Base-by-base conservation (phyloP, 2,888 invertebrate species). In the Polydrusus tereticollis region DNA sequence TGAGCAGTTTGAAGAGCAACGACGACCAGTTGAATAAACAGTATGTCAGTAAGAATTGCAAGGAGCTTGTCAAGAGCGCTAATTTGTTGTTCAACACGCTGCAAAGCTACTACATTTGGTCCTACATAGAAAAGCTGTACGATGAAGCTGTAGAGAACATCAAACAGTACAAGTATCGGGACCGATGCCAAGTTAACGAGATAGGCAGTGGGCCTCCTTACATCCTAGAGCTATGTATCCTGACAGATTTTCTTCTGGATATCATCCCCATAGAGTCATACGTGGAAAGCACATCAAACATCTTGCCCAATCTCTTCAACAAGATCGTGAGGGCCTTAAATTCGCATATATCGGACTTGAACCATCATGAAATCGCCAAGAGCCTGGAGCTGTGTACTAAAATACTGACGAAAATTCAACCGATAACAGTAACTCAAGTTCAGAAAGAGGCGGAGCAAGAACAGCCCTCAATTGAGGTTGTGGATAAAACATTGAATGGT, bases 41-140 rank as follows among this genome's bases (percentile, higher is more conserved):
- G 41, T 85, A 85, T 69, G 80, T 85, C 7, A 79, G 82, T n/a
- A 83, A 85, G 67, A 86, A 87, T 76, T 87, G 88, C 66, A 88
- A 88, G 76, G 95, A 96, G 82, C 88, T 95, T 43, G 87, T 93
- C 12, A 95, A 95, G 85, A 94, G 93, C 18, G 94, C 94, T 0
- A 96, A 95, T 86, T 86, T 95, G 74, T 85, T 96, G 23, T 94
- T 96, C 82, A 92, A 92, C 65, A 92, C 94, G 0, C 88, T 96
- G 74, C 94, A 95, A 81, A 92, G 93, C n/a, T 91, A 91, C 69
- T 96, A 94, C 81, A 91, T 96, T 67, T 96, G 96, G 96, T 90
- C 91, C 75, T 95, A 93, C 81, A 89, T 94, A 77, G 91, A 91
- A 23, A 87, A 88, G 76, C 85, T 92, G 73, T 91, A 90, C 78